Conservation (phyloP, 2,113 vertebrate species). For the Accipiter virgatus region DNA sequence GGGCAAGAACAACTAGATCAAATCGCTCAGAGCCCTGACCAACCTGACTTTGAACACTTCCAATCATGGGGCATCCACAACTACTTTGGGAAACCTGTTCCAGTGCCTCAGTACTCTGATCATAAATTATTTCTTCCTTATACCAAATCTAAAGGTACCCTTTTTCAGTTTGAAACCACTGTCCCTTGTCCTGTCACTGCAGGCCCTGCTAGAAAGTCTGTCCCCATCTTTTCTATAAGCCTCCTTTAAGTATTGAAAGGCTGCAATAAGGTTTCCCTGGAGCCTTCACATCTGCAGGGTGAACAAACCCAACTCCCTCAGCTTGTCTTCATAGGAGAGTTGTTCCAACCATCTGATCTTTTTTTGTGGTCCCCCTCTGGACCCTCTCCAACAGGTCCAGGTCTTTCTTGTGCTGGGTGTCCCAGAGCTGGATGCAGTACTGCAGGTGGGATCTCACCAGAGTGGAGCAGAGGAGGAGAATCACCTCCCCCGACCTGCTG, state of each 20-base stretch:
- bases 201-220: neutral
- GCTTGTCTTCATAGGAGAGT: neutral
- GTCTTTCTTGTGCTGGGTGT: neutral
- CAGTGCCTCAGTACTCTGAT: neutral
- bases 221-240: neutral
- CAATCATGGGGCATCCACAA: accelerated
- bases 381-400: too few relatives aligned
- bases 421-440: neutral
- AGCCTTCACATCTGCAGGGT: neutral
- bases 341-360: neutral
- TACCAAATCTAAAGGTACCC: neutral
- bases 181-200: neutral
- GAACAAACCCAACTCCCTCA: neutral
- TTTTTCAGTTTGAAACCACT: neutral
- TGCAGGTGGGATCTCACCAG: neutral
- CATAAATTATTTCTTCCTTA: neutral
- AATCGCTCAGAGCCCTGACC: accelerated
- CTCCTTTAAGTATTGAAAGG: neutral
- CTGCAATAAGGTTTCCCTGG: neutral
- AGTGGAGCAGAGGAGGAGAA: accelerated
- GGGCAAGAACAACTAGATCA: neutral
- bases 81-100: neutral
- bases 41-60: neutral
- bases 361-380: neutral
- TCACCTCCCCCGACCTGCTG: neutral